Base-by-base conservation (phyloP, 2,797 vertebrate genomes). In the Coracias cyanogaster region DNA sequence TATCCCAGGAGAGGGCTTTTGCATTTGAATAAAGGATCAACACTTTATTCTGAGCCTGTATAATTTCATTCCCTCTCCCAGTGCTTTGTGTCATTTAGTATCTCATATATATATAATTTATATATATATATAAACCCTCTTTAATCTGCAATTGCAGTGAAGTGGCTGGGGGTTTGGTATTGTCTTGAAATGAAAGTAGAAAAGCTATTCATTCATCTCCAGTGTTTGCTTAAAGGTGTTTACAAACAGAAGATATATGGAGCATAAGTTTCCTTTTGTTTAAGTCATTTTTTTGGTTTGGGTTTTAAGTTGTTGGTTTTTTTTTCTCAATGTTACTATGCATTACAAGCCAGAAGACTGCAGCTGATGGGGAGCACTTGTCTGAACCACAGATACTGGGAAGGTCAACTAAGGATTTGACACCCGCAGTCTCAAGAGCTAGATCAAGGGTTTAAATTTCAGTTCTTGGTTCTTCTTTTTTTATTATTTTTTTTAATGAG, bases 201-300 rank as follows among this genome's bases (percentile, higher is more conserved):
- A 94, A 88, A 96, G 31, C 35, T 89, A 60, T 93, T 96, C 73
- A 62, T 93, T 93, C 87, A 89, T 90, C 46, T 96, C 69, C 29
- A 70, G 43, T 82, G 79, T 82, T 96, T 96, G 89, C 92, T 96
- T 95, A 89, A 94, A 97, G 92, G 79, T 95, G 62, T 94, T 92
- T 96, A 86, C 78, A 92, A 96, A 82, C 48, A 89, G 69, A 83
- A 89, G 31, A 85, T 87, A 86, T 16, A 80, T 20, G 25, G 15
- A 82, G 18, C 10, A 35, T 48, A 70, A 82, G 6, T 84, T 92
- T 93, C 28, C 37, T 93, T 94, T 62, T 10, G 15, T 94, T 90
- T 82, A 86, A 85, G 35, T 88, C 24, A 6, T 15, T 10, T 76
- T 89, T 77, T 39, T 51, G 33, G 15, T n/a, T 79, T 24, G n/a